Conservation (phyloP, 2,797 vertebrate species). For the Oreortyx pictus region DNA sequence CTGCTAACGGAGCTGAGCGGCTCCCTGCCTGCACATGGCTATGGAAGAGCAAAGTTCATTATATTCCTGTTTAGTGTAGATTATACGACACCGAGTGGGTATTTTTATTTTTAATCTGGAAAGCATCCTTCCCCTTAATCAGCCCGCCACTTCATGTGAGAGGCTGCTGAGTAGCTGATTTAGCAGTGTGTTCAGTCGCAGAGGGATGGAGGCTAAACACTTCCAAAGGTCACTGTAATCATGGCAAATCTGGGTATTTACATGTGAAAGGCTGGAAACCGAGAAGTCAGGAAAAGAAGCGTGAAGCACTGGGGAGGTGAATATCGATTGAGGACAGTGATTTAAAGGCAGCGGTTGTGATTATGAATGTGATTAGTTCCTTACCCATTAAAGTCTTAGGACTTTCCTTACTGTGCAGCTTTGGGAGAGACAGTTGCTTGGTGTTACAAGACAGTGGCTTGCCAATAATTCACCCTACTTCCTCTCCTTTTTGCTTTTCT, state of each 20-base stretch:
- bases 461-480: constrained; percentile 44
- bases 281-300: constrained; percentile 42
- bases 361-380: constrained; percentile 36
- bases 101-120: neutral
- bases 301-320: constrained; percentile 30
- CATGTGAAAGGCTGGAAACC: constrained; percentile 35
- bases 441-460: constrained; percentile 9
- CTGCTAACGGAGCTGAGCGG: constrained; percentile 82
- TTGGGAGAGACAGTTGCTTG: neutral
- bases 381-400: constrained; percentile 33
- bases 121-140: constrained; percentile 27
- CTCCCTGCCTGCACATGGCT: constrained; percentile 69
- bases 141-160: constrained; percentile 45
- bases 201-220: constrained; percentile 63
- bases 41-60: constrained; percentile 83
- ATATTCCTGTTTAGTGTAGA: neutral
- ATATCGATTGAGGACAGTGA: constrained; percentile 39
- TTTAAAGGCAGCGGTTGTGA: constrained; percentile 42
- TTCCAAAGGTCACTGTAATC: constrained; percentile 78
- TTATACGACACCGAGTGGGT: neutral
- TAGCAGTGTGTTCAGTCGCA: constrained; percentile 53
- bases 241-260: constrained; percentile 57
- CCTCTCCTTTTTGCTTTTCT: constrained; percentile 1
- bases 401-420: constrained; percentile 34
- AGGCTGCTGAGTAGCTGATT: constrained; percentile 64